Evolutionary conservation across 2,113 vertebrate species (phyloP), one percentile per base, ranked within the genome.

Genomic region (Alectura lathami): DNA sequence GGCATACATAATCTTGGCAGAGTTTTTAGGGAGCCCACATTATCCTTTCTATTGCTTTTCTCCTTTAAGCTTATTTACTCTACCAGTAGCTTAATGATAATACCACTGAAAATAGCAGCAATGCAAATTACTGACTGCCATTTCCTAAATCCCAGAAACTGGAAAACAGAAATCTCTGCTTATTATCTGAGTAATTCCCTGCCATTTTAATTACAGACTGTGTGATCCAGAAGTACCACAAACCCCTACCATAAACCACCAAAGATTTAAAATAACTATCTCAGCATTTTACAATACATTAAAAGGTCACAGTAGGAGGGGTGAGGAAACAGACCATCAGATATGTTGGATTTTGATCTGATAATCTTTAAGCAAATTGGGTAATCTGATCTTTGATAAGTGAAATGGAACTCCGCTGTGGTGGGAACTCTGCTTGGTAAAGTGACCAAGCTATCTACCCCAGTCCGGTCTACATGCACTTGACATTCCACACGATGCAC

Each of bases 271-370:
- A 95, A 64, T 38, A 30, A 57, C 70, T 76, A 73, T 72, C 86
- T 96, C 81, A 92, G 86, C 91, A 95, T 43, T 94, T 91, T 84
- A 62, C 62, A 88, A 68, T 17, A 48, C 21, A 75, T 50, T 91
- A 63, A 93, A 93, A 96, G 80, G 88, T 93, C 93, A 95, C 36
- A 64, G 91, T n/a, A 53, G 90, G 83, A 94, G 64, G 69, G 18
- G 17, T 69, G 66, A 84, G 53, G 53, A 86, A 94, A 73, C 42
- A 76, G 2, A 83, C 14, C 36, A 79, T 34, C 56, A 94, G 15
- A 32, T 93, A 53, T 16, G n/a, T 2, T 64, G 38, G 42, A 64
- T 86, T 94, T 88, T 88, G 69, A 91, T 94, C 66, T 86, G 57
- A 81, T 88, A 90, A 86, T 60, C 40, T 86, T 54, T 85, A 82